A percentile compares a stretch with the other conserved stretches of the same genome.
These are phyloP conservation scores for Rhagoletis zephyria DNA, from an alignment of 1,140 invertebrate genomes.

Conservation along the genomic window DNA sequence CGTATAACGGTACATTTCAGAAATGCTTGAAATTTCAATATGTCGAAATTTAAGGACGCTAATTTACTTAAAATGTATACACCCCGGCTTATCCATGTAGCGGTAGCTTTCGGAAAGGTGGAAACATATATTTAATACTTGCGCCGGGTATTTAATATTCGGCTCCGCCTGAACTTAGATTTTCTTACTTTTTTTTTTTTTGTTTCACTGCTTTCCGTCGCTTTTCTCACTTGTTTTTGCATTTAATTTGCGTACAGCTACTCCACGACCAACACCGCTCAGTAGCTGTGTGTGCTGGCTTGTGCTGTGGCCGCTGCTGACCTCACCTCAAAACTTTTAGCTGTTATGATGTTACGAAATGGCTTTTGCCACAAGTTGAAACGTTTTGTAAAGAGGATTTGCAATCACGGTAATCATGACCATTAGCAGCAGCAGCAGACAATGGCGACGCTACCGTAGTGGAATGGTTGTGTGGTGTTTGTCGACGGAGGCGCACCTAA, in stretches of 20 bases:
- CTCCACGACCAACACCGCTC: neutral
- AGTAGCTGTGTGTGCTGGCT: neutral
- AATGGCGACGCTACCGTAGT: neutral
- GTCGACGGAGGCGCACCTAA: neutral
- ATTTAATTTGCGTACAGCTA: constrained; percentile 28
- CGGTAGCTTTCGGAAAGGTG: no score
- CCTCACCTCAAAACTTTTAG: constrained; percentile 41
- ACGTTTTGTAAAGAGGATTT: constrained; percentile 53
- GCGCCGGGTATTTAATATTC: no score
- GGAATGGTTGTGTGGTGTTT: neutral
- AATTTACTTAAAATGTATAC: no score
- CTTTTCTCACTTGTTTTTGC: constrained; percentile 27
- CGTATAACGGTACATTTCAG: no score
- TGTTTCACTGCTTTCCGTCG: neutral
- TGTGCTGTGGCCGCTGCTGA: neutral
- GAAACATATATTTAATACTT: no score
- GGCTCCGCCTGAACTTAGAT: no score
- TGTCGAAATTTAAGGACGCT: no score
- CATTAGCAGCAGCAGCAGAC: constrained; percentile 35
- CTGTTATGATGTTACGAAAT: constrained; percentile 44
- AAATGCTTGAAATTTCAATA: no score
- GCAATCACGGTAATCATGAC: constrained; percentile 53
- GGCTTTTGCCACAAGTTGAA: constrained; percentile 53
- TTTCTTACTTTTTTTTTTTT: constrained; percentile 17
- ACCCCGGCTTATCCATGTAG: no score